Evolutionary conservation across 2,888 invertebrate species (phyloP).

Genomic region (Apamea sordens): DNA sequence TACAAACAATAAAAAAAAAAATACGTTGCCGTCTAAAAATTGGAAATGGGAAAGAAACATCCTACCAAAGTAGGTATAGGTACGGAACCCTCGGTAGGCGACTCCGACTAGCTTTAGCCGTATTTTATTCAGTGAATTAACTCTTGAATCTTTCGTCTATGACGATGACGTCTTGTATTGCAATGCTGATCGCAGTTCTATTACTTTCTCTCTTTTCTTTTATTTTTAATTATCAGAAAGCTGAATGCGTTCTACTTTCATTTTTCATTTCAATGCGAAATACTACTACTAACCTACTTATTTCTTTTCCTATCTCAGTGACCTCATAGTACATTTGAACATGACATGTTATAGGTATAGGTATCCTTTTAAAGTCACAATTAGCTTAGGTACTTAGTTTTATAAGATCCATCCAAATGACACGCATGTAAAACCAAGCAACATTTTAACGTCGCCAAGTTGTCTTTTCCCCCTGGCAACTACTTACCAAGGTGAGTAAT

Average conservation of each 20-base stretch:
- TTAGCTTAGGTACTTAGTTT: neutral
- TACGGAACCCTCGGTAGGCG: neutral
- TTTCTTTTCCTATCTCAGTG: neutral
- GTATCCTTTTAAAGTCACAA: neutral
- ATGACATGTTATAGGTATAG: too few species aligned
- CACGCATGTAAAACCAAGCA: neutral
- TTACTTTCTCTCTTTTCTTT: neutral
- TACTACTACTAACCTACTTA: too few species aligned
- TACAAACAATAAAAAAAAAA: too few species aligned
- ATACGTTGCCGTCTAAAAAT: too few species aligned
- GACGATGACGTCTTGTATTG: neutral
- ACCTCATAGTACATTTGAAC: neutral
- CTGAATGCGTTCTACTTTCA: too few species aligned
- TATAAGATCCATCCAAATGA: neutral
- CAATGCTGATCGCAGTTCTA: neutral
- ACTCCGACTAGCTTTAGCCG: neutral
- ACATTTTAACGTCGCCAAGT: constrained; percentile 9
- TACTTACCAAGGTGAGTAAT: constrained; percentile 12
- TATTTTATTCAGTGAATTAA: too few species aligned
- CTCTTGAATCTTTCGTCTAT: neutral
- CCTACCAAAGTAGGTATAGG: too few species aligned
- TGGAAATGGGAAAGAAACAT: too few species aligned
- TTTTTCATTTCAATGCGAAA: too few species aligned
- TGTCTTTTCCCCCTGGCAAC: neutral
- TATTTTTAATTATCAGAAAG: neutral